These are phyloP conservation scores for Neoitamus cyanurus DNA, from an alignment of 2,888 invertebrate species.

Conservation along the genomic window DNA sequence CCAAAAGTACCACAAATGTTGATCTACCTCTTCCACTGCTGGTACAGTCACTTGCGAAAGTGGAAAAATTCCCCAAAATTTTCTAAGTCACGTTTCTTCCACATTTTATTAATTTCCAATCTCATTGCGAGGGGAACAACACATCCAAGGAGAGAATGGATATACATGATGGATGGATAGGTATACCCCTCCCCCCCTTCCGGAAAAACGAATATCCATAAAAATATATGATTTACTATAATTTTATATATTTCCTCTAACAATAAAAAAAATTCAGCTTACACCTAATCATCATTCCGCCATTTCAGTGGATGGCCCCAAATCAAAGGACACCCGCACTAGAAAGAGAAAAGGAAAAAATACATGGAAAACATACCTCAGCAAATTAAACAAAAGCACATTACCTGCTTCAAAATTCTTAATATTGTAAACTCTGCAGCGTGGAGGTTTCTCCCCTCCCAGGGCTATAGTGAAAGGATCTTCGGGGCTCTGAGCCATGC, in stretches of 20 bases:
- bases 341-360: background rate
- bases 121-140: too few relatives aligned
- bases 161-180: too few relatives aligned
- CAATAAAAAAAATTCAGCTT: background rate
- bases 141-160: too few relatives aligned
- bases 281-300: background rate
- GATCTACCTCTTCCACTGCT: too few relatives aligned
- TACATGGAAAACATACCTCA: background rate
- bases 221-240: too few relatives aligned
- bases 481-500: constrained; percentile 82
- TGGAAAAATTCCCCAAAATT: too few relatives aligned
- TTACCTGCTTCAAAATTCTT: constrained; percentile 62
- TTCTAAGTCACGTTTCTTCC: too few relatives aligned
- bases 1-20: too few relatives aligned
- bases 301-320: background rate
- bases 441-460: constrained; percentile 86
- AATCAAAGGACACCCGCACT: background rate
- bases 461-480: constrained; percentile 82
- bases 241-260: background rate
- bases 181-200: too few relatives aligned
- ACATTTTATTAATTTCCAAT: too few relatives aligned
- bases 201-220: background rate
- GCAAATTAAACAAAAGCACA: background rate
- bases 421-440: constrained; percentile 72
- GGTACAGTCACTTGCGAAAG: too few relatives aligned